Evolutionary conservation across 2,113 vertebrate genomes (phyloP).

Genomic region (Columbina picui): DNA sequence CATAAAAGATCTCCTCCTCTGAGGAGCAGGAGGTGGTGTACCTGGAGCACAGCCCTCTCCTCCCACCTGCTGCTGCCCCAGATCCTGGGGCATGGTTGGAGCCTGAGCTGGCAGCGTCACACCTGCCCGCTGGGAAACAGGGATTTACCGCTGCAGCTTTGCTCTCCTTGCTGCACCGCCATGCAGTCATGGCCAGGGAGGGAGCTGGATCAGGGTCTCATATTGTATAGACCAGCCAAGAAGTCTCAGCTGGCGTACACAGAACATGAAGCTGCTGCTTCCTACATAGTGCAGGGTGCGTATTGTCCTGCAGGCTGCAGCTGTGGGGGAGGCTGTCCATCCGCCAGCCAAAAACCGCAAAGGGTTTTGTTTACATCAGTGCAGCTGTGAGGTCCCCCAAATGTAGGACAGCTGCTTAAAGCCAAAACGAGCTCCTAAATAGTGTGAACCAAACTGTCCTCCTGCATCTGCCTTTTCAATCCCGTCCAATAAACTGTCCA

Average conservation of each 20-base stretch:
- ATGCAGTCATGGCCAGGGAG: accelerated
- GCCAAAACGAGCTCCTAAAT: neutral
- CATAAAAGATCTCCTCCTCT: neutral
- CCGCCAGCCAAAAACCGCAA: neutral
- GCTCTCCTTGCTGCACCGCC: neutral
- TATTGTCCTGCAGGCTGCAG: neutral
- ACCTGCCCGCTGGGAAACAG: accelerated
- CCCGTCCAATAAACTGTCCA: neutral
- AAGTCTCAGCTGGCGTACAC: neutral
- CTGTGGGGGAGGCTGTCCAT: neutral
- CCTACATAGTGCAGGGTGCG: accelerated
- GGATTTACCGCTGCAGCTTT: accelerated
- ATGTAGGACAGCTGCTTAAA: constrained; percentile 19
- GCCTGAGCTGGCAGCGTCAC: accelerated
- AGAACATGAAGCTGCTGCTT: neutral
- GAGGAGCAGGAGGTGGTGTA: neutral
- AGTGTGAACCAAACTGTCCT: neutral
- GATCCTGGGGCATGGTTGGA: accelerated
- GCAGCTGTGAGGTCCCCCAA: constrained; percentile 34
- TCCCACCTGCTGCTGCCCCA: neutral
- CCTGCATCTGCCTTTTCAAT: neutral
- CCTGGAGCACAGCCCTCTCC: neutral
- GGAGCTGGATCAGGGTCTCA: accelerated
- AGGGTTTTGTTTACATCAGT: constrained; percentile 4
- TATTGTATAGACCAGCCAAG: accelerated